Percentiles rank a stretch among this genome's conserved stretches.
These are phyloP conservation scores for Bombus terrestris DNA, from an alignment of 1,140 invertebrate genomes.

Conservation along the genomic window DNA sequence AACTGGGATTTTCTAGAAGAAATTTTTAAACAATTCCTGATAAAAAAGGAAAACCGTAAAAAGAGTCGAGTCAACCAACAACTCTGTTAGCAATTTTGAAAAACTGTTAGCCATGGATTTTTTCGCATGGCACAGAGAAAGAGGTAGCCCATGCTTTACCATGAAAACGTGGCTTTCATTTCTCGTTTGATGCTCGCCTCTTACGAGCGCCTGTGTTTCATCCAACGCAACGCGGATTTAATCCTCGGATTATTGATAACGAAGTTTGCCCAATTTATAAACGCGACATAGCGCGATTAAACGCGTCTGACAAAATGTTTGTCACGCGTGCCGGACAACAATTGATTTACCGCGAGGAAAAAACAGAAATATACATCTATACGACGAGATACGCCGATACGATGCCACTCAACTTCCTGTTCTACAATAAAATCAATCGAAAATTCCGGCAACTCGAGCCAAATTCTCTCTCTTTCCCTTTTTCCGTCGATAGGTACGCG, in stretches of 20 bases:
- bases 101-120: background rate
- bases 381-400: background rate
- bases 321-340: background rate
- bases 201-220: background rate
- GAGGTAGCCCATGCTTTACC: background rate
- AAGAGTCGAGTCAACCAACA: background rate
- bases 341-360: background rate
- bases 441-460: background rate
- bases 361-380: background rate
- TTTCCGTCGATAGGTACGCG: background rate
- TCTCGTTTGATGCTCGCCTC: background rate
- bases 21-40: background rate
- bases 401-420: background rate
- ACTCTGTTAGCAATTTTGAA: background rate
- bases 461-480: background rate
- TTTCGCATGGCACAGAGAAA: background rate
- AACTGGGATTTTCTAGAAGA: background rate
- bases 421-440: background rate
- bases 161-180: background rate
- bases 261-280: conserved; percentile 44
- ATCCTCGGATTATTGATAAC: conserved; percentile 40
- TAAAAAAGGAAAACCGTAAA: background rate
- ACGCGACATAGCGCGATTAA: conserved; percentile 22
- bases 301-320: conserved; percentile 28
- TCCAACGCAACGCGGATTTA: conserved; percentile 7